phyloP scores from a whole-genome alignment of 2,888 invertebrate genomes.

The Bhutanitis thaidina region DNA sequence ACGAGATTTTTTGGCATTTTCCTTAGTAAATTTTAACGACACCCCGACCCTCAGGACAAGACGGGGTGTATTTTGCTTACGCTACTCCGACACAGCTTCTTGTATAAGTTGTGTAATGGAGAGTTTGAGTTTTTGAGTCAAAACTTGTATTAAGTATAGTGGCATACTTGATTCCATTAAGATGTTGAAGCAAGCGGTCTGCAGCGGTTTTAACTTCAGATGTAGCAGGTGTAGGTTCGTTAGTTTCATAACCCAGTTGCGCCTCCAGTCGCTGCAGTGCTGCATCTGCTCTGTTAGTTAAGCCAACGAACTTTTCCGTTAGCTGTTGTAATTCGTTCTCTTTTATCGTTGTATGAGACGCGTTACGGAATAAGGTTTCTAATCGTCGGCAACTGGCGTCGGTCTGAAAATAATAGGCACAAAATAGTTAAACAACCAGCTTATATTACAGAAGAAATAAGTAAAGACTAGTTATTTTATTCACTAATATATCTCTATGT shows the following conservation, averaged over 20 bases:
- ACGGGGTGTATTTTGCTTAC: no score
- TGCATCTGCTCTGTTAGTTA: constrained; percentile 68
- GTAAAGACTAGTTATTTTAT: no score
- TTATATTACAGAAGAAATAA: no score
- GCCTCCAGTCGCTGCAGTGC: constrained; percentile 63
- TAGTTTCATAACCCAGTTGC: constrained; percentile 47
- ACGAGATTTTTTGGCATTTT: no score
- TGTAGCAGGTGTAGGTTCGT: constrained; percentile 37
- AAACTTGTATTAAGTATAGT: neutral
- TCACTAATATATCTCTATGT: no score
- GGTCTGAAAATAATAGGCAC: constrained; percentile 35
- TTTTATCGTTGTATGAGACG: constrained; percentile 53
- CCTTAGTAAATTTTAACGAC: no score
- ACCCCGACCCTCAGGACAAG: no score
- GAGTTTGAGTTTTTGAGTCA: no score
- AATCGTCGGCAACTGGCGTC: constrained; percentile 61
- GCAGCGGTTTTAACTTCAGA: constrained; percentile 61
- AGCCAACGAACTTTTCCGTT: constrained; percentile 67
- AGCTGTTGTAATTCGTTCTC: constrained; percentile 64
- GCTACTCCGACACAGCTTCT: no score
- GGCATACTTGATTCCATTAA: constrained; percentile 56
- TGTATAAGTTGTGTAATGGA: no score
- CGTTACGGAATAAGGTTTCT: constrained; percentile 60
- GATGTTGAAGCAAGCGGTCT: constrained; percentile 51
- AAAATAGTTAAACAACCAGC: no score